Evolutionary conservation across 2,113 vertebrate species (phyloP), one percentile per base, ranked within the genome.

Genomic region (Baryphthengus martii): DNA sequence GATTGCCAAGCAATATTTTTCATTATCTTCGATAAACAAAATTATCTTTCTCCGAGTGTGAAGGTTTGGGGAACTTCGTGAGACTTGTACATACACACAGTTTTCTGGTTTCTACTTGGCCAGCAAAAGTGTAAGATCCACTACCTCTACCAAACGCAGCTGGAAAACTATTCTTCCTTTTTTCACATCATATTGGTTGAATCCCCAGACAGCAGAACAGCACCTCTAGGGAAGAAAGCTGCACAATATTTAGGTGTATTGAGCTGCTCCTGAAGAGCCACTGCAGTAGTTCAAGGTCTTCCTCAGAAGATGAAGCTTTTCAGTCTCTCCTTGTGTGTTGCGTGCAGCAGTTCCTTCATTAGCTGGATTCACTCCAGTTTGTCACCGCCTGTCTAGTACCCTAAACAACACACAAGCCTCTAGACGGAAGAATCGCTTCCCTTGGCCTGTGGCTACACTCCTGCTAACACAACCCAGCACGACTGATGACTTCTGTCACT

Each of bases 321-420:
- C 42, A 33, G 12, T 17, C 26, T 68, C 13, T 49, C 42, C 18
- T 47, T 2, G 0, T 11, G 2, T 0, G 20, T 17, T 2, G 0
- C 9, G 20, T 26, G 52, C 65, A 33, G 24, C 7, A 58, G 29
- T 4, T 19, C 29, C 37, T 19, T 6, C 0, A 3, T 15, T 14
- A 26, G 47, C 42, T 47, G 31, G 58, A 11, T 35, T 45, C 5
- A 1, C 13, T 35, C 4, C 79, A 13, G 1, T 4, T 13, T 68
- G 35, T 17, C 78, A n/a, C 7, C 2, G 31, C 19, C 68, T 24
- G 7, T 5, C 40, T 5, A 9, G 26, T 11, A 29, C 16, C 26
- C 13, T 26, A 4, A 19, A 26, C 9, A 0, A 0, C 25, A 17
- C 26, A 10, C 10, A 8, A 52, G 39, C 28, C 39, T 40, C 6